A percentile compares a stretch with the other conserved stretches of the same genome.
Conservation (phyloP, 2,888 invertebrate genomes). For the Anagyrus pseudococci region DNA sequence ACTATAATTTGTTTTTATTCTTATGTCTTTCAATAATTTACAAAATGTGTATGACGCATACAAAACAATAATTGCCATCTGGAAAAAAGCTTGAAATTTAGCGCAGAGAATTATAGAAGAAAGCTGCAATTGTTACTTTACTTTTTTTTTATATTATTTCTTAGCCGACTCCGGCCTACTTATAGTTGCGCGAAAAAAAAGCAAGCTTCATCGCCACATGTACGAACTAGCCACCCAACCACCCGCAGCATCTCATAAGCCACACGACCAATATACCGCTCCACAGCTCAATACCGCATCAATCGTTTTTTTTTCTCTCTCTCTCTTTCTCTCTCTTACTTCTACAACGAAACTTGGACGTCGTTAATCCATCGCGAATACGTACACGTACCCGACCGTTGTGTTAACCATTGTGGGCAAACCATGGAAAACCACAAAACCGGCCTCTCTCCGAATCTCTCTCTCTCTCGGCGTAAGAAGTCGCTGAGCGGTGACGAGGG, state of each 20-base stretch:
- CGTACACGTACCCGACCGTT: neutral
- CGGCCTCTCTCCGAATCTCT: neutral
- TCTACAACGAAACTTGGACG: neutral
- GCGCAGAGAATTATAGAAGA: neutral
- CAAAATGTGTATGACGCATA: no score
- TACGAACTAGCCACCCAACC: neutral
- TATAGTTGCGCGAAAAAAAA: no score
- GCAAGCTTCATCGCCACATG: no score
- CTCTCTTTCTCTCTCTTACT: neutral
- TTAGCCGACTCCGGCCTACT: no score
- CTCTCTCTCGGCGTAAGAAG: no score
- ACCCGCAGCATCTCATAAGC: neutral
- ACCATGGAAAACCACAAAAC: neutral
- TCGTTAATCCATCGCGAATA: no score
- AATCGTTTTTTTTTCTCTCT: neutral
- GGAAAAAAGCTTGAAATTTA: no score
- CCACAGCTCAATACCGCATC: neutral
- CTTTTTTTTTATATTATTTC: neutral
- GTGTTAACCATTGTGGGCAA: neutral
- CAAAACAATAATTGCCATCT: neutral
- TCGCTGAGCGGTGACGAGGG: conserved; percentile 10
- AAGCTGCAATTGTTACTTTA: neutral
- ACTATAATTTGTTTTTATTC: no score
- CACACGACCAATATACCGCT: neutral
- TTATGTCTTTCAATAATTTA: no score